Conservation (phyloP, 2,888 invertebrate species). For the Polydrusus tereticollis region DNA sequence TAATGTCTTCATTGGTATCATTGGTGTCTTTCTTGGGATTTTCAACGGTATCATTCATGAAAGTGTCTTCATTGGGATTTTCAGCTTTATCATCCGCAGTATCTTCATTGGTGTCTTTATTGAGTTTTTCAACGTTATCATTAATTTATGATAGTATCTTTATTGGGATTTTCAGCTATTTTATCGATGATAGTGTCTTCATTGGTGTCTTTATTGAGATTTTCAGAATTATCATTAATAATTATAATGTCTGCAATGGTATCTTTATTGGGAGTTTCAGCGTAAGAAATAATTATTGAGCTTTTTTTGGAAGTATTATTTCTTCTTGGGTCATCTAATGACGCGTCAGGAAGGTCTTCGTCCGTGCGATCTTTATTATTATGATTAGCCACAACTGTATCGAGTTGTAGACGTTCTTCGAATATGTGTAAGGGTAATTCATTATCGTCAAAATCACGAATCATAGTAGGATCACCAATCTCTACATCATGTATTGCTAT, state of each 20-base stretch:
- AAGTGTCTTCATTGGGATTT: background rate
- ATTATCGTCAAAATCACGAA: background rate
- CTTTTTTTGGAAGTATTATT: no score
- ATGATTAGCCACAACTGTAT: no score
- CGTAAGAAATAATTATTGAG: no score
- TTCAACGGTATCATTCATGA: background rate
- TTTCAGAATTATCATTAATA: background rate
- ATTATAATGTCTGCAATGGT: background rate
- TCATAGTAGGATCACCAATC: background rate
- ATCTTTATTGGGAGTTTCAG: background rate
- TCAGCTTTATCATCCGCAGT: background rate
- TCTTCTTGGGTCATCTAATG: no score
- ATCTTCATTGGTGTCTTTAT: constrained; percentile 6
- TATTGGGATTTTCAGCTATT: background rate
- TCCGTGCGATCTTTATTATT: no score
- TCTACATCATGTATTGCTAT: background rate
- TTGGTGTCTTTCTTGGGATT: background rate
- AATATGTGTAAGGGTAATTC: background rate
- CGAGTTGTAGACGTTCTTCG: no score
- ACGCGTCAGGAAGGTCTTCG: no score
- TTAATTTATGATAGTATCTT: background rate
- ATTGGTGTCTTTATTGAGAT: constrained; percentile 2
- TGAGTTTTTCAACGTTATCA: background rate
- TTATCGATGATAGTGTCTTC: background rate
- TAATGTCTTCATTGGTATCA: constrained; percentile 12